Evolutionary conservation across 2,888 invertebrate species (phyloP), one percentile per base, ranked within the genome.

Genomic region (Syrphus vitripennis): DNA sequence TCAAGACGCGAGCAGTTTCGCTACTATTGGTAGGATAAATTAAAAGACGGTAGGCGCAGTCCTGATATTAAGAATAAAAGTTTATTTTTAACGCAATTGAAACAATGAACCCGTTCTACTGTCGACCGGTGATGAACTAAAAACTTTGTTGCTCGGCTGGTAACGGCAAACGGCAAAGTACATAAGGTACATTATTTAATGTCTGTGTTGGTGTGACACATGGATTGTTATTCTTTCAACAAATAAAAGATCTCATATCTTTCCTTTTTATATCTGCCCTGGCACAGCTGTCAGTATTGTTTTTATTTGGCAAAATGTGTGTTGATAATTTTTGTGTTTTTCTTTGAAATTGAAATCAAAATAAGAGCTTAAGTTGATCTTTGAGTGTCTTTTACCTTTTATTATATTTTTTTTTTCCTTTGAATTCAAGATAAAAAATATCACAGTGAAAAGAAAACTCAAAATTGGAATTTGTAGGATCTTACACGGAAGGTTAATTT

Each of bases 281-380:
- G 34, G 57, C 42, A 37, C 86, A 86, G 82, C 86, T 86, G 83
- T 79, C 53, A 14, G 50, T 53, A 31, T n/a, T 45, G 21, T 55
- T 81, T 37, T 72, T 75, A 37, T 70, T 69, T 82, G 40, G 1
- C 37, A 50, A 34, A 59, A 34, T 77, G 19, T 61, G 37, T 4
- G 50, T 12, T 82, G 63, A 57, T 55, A 55, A 14, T 37, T 59
- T 59, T 57, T 61, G 42, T 78, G 45, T 74, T 82, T 61, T 81
- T 59, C 65, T 81, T 77, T 61, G 5, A 69, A 81, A 86, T 81
- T 77, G 72, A 55, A 79, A 69, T 53, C 42, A 69, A 78, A 72
- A 78, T 61, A 72, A 65, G 57, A n/a, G 26, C 21, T 72, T 12
- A 26, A 69, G 42, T 45, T 81, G 61, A 55, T 53, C 45, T 45